Evolutionary conservation across 2,113 vertebrate species (phyloP), one percentile per base, ranked within the genome.

Genomic region (Microtus pennsylvanicus): DNA sequence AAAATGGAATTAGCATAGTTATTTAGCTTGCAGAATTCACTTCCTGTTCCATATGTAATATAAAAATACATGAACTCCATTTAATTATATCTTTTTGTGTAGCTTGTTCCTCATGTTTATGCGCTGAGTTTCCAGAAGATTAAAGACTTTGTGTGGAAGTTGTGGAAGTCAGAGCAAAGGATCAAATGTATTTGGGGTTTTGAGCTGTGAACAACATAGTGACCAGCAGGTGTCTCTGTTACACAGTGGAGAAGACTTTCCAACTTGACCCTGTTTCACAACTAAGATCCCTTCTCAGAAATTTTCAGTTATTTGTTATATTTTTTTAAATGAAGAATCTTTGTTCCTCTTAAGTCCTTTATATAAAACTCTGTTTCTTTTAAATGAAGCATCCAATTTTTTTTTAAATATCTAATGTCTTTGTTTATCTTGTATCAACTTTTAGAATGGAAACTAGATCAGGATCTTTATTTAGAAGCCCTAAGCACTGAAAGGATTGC

Each of bases 181-280:
- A 96, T 24, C 4, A 90, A 69, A 81, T 52, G 5, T 58, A 21
- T 52, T 92, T 95, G 69, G 63, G 87, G 26, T 2, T 10, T 94
- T 91, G 17, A 94, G 47, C 50, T 38, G 61, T 58, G 61, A 94
- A 91, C 75, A 76, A 28, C 2, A n/a, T 17, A 91, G 38, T 85
- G n/a, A 94, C 96, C 97, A 97, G 96, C 80, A 98, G 97, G 91
- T 96, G 97, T 97, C 97, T 80, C 97, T 97, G 61, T 97, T 89
- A 94, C 42, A 97, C 89, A 97, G 83, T 55, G 22, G 82, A 91
- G 13, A 89, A 21, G 0, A n/a, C 67, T 96, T 94, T 86, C 17
- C 30, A 63, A 42, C 22, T 9, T 82, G 63, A 89, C 38, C 65
- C 47, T 93, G 47, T 95, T 91, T 97, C 93, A 93, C 65, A 70